Conservation (phyloP, 1,140 invertebrate genomes). For the Lerema accius region DNA sequence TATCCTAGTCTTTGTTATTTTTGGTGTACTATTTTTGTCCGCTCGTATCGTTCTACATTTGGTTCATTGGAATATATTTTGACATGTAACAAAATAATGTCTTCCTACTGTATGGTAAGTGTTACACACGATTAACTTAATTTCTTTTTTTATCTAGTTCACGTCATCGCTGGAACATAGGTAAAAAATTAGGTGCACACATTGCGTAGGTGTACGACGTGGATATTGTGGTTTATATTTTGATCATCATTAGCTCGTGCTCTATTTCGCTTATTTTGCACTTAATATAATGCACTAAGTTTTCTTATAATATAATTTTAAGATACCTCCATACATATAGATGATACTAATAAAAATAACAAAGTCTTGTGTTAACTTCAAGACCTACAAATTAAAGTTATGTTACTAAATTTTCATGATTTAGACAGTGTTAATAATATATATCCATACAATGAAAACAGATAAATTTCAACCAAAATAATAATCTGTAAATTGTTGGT, state of each 20-base stretch:
- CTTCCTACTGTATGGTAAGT: constrained; percentile 69
- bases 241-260: background rate
- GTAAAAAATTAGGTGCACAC: background rate
- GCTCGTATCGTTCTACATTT: constrained; percentile 76
- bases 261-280: too few relatives aligned
- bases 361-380: too few relatives aligned
- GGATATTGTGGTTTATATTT: constrained; percentile 5
- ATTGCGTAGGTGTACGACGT: constrained; percentile 19
- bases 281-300: too few relatives aligned
- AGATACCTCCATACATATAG: too few relatives aligned
- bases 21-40: constrained; percentile 80
- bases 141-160: constrained; percentile 7
- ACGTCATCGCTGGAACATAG: background rate
- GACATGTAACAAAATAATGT: constrained; percentile 71
- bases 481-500: too few relatives aligned
- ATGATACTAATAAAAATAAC: too few relatives aligned
- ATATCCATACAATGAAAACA: too few relatives aligned
- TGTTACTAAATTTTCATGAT: too few relatives aligned
- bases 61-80: constrained; percentile 73
- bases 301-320: too few relatives aligned
- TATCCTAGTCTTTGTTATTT: constrained; percentile 60
- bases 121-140: constrained; percentile 20
- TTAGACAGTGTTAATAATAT: too few relatives aligned
- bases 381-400: too few relatives aligned
- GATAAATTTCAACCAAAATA: too few relatives aligned